A percentile compares a stretch with the other conserved stretches of the same genome.
Evolutionary conservation across 2,113 vertebrate genomes (phyloP).

Genomic region (Chrysemys picta): DNA sequence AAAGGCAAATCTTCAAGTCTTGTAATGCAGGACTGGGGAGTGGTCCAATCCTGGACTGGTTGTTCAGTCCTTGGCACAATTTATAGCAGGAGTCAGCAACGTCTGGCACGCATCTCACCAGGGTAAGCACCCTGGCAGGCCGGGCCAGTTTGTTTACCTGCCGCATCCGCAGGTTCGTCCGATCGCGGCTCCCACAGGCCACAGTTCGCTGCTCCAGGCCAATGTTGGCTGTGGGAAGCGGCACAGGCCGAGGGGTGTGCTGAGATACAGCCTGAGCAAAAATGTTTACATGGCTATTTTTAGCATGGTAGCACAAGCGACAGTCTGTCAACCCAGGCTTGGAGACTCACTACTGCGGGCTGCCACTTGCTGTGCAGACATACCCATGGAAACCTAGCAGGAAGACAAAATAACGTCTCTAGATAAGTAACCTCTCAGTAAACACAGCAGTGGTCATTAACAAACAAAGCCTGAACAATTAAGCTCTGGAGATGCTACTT

Average conservation of each 20-base stretch:
- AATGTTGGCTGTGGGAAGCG: too few relatives aligned
- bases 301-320: neutral
- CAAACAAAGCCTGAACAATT: neutral
- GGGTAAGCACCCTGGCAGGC: too few relatives aligned
- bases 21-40: neutral
- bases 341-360: neutral
- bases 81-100: neutral
- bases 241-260: too few relatives aligned
- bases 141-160: too few relatives aligned
- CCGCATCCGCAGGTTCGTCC: too few relatives aligned
- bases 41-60: fast-evolving
- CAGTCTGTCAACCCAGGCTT: neutral
- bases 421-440: neutral
- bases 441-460: neutral
- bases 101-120: too few relatives aligned
- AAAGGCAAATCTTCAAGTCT: neutral
- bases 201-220: too few relatives aligned
- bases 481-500: neutral
- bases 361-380: neutral
- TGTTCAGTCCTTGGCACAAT: neutral
- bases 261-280: too few relatives aligned
- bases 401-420: neutral
- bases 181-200: too few relatives aligned
- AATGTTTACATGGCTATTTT: neutral
- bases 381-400: neutral